Evolutionary conservation across 2,888 invertebrate genomes (phyloP).

Genomic region (Drosophila nigricruria): DNA sequence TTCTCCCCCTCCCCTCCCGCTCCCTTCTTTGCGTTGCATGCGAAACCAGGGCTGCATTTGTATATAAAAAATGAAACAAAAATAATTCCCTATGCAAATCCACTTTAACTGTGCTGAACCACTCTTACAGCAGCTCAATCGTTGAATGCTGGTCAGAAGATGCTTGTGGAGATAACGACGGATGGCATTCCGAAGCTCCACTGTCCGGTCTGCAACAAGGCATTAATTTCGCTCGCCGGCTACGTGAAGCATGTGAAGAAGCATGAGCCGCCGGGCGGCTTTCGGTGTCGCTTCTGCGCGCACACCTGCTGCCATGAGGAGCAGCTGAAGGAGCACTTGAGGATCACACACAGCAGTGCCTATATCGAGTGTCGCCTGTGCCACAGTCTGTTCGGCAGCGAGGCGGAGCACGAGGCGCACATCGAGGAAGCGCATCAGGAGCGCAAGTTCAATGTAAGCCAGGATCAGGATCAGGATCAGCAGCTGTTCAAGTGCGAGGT

Average conservation of each 20-base stretch:
- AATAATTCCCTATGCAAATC: background rate
- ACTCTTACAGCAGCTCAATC: conserved; percentile 49
- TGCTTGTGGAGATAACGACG: conserved; percentile 83
- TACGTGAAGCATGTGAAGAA: conserved; percentile 84
- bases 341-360: conserved; percentile 81
- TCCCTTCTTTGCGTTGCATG: conserved; percentile 10
- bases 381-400: conserved; percentile 67
- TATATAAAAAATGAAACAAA: background rate
- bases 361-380: conserved; percentile 84
- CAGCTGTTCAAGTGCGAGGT: conserved; percentile 83
- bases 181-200: conserved; percentile 83
- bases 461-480: conserved; percentile 78
- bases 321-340: conserved; percentile 77
- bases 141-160: conserved; percentile 51
- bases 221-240: conserved; percentile 79
- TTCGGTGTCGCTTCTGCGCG: conserved; percentile 84
- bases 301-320: conserved; percentile 78
- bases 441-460: conserved; percentile 83
- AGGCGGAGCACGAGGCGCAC: conserved; percentile 83
- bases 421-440: conserved; percentile 84
- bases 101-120: background rate
- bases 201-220: conserved; percentile 83
- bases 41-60: conserved; percentile 39
- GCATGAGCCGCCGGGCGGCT: conserved; percentile 85
- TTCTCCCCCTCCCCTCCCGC: conserved; percentile 3